Base-by-base conservation (phyloP, 2,113 vertebrate genomes). In the Dromaius novaehollandiae region DNA sequence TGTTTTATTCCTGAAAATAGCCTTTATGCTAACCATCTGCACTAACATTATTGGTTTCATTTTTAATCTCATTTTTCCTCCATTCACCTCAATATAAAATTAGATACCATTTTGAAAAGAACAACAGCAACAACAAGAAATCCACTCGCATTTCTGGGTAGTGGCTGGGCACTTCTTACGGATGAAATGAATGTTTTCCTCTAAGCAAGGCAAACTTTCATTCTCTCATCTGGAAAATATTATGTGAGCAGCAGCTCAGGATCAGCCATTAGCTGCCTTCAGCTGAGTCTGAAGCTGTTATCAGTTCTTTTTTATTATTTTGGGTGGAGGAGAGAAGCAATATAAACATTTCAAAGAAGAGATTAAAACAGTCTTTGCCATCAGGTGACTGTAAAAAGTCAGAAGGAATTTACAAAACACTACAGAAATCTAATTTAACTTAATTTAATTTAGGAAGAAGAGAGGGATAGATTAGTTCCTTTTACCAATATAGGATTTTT, bases 21-120 rank as follows among this genome's bases (percentile, higher is more conserved):
- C 16, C 5, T 80, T 73, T 73, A 13, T 82, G 56, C 15, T 86
- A 86, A n/a, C 18, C 24, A 34, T 22, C 50, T 30, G n/a, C 38
- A 13, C 18, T 24, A 40, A 56, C 15, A 15, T 9, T 56, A 60
- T 26, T 66, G 19, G 2, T 65, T 60, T 53, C 32, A 21, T 1
- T 61, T 83, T 91, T 73, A 81, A 51, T 68, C 34, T 85, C 60
- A 9, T 14, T 90, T 96, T 84, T 65, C 13, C 7, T 60, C 25
- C 11, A 8, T 4, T 66, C 7, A 71, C 28, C 21, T 50, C 65
- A 30, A 26, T 61, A 51, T 28, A 74, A 30, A 63, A 25, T 68
- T 40, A 86, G 28, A 82, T 32, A 63, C 13, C 90, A 20, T 86
- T 86, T 86, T 86, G 83, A 92, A 93, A 96, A 94, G 78, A 92